Evolutionary conservation across 1,140 invertebrate species (phyloP).

Genomic region (Drosophila sechellia): DNA sequence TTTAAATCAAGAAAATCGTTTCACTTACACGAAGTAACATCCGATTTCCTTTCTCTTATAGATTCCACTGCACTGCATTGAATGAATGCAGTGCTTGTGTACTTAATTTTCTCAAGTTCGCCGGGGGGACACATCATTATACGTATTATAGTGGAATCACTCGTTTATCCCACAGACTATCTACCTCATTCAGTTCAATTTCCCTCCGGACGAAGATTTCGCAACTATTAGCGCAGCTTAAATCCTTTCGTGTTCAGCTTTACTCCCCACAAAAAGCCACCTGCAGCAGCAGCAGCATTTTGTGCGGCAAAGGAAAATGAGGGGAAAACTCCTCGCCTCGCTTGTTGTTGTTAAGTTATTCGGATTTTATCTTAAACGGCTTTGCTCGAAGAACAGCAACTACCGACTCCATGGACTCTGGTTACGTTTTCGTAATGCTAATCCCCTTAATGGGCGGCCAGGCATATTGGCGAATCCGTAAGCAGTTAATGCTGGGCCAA

Average conservation of each 20-base stretch:
- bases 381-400: slow-evolving; percentile 11
- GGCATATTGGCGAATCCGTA: slow-evolving; percentile 24
- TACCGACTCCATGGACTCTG: slow-evolving; percentile 2
- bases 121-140: slow-evolving; percentile 5
- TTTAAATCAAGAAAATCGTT: background rate
- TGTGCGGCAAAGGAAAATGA: slow-evolving; percentile 17
- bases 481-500: slow-evolving; percentile 16
- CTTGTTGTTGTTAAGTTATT: slow-evolving; percentile 39
- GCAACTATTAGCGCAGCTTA: slow-evolving; percentile 42
- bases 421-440: slow-evolving; percentile 28
- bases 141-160: slow-evolving; percentile 7
- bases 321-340: slow-evolving; percentile 2
- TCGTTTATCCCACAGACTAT: slow-evolving; percentile 1
- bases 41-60: background rate
- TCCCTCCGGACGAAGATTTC: slow-evolving; percentile 33
- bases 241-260: slow-evolving; percentile 45
- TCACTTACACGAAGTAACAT: background rate
- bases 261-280: slow-evolving; percentile 41
- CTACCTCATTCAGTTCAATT: slow-evolving; percentile 28
- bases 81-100: slow-evolving; percentile 9
- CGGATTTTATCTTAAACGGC: slow-evolving; percentile 28
- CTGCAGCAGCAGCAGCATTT: slow-evolving; percentile 54
- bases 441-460: slow-evolving; percentile 46
- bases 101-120: slow-evolving; percentile 14
- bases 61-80: background rate